Evolutionary conservation across 2,888 invertebrate species (phyloP), one percentile per base, ranked within the genome.

Genomic region (Endotricha flammealis): DNA sequence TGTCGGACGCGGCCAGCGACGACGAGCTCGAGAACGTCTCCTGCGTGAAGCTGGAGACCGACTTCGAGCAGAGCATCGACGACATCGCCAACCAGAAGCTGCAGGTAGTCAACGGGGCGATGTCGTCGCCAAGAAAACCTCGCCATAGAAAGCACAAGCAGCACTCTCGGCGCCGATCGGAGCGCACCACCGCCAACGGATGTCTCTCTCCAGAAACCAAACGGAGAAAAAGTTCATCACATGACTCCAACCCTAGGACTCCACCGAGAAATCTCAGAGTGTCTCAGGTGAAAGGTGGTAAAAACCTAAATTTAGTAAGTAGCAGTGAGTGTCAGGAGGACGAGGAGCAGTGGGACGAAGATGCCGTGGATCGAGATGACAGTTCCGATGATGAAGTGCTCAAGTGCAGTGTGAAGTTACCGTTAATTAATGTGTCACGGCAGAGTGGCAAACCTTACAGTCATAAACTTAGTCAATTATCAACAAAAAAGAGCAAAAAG

Each of bases 401-500:
- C 61, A 70, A 76, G 58, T 73, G 50, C 65, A 80, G 75, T 78
- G 74, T 77, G 55, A 83, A 81, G 81, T 81, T 85, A 80, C 83
- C 81, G 42, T 63, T 79, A 68, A 68, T 71, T 55, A 78, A 66
- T 62, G 61, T 79, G 61, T 69, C 67, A 35, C 66, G 79, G 33
- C 78, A 76, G 47, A 82, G 82, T 73, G 87, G 87, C 46, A 87
- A 87, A 71, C 87, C 87, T 25, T 87, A 80, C 79, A 87, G 86
- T 74, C 87, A 87, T 78, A 73, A 85, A 81, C 85, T 87, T 77
- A 86, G 87, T 82, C 86, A 86, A 85, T 82, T 86, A 83, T 83
- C 83, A 53, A 74, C 80, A 51, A 86, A 79, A 78, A 83, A 82
- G 61, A 76, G 72, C 59, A 82, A 81, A 76, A 82, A 70, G 46